A percentile compares a stretch with the other conserved stretches of the same genome.
phyloP scores from a whole-genome alignment of 64 coral and sea anemone genomes.

The Actinia equina region DNA sequence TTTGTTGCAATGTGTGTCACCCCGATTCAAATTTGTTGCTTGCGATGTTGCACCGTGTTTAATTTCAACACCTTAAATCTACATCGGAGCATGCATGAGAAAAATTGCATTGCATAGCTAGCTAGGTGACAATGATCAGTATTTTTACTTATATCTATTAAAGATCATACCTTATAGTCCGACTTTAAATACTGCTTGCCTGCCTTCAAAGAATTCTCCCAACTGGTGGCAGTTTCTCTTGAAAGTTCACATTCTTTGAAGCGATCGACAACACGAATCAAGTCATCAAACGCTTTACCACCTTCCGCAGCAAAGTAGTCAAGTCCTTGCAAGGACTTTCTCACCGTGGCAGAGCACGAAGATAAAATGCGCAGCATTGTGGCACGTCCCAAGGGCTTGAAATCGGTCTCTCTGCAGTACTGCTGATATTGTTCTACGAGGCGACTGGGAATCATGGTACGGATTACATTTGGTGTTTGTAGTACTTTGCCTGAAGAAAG shows the following conservation, averaged over 20 bases:
- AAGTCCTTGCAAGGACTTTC: constrained; percentile 16
- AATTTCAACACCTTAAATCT: no score
- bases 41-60: no score
- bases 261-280: not conserved
- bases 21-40: no score
- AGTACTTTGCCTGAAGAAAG: constrained; percentile 42
- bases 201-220: constrained; percentile 20
- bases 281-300: constrained; percentile 34
- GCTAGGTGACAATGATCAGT: no score
- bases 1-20: no score
- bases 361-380: no score
- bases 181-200: constrained; percentile 24
- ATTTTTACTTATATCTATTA: no score
- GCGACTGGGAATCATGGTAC: not conserved
- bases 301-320: constrained; percentile 11
- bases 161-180: no score
- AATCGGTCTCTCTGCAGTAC: no score
- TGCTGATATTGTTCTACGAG: constrained; percentile 29
- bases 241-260: constrained; percentile 7
- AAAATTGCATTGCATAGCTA: no score
- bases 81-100: no score
- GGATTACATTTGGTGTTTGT: constrained; percentile 44
- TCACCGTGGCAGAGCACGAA: not conserved
- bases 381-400: no score
- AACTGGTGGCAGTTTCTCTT: constrained; percentile 10